These are phyloP conservation scores for Macrosiphum euphorbiae DNA, from an alignment of 2,888 invertebrate genomes.

Conservation along the genomic window DNA sequence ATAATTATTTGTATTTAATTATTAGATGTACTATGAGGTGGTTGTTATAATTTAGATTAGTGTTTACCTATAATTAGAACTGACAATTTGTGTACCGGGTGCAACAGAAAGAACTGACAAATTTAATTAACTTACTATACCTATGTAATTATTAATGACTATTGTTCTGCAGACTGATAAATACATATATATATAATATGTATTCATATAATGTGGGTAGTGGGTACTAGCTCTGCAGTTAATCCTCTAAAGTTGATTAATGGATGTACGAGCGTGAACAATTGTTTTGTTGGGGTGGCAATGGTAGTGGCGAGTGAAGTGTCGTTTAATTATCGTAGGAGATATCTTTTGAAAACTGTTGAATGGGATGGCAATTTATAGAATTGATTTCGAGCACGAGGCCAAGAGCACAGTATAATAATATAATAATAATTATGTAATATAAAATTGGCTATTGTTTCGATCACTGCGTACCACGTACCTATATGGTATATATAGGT, in stretches of 20 bases:
- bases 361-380: not conserved
- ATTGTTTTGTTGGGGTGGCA: not conserved
- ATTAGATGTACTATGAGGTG: not conserved
- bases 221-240: not conserved
- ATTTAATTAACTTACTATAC: not conserved
- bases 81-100: not conserved
- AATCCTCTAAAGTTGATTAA: constrained; percentile 1
- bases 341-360: not conserved
- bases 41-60: not conserved
- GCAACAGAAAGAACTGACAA: not conserved
- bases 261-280: not conserved
- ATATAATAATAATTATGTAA: not conserved
- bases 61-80: not conserved
- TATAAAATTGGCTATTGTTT: not conserved
- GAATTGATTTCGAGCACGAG: not conserved
- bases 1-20: not conserved
- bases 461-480: not conserved
- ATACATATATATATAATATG: not conserved
- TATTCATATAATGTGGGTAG: not conserved
- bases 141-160: not conserved
- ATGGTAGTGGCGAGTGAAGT: not conserved
- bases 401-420: not conserved
- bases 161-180: not conserved
- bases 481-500: too few relatives aligned
- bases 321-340: not conserved